phyloP scores from a whole-genome alignment of 1,140 invertebrate genomes.

The Battus philenor region DNA sequence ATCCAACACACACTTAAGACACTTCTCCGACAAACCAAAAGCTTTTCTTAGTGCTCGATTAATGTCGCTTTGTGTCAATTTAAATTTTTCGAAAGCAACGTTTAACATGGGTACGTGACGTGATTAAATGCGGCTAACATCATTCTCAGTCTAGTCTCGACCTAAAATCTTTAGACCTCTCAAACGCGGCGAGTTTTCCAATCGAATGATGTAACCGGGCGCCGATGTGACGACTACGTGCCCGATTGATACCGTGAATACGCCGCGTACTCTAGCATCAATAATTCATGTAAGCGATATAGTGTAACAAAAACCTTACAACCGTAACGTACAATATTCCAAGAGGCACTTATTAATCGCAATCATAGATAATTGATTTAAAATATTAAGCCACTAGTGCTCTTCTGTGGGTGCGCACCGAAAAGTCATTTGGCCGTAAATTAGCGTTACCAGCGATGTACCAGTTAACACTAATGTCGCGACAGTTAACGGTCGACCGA shows the following conservation, averaged over 20 bases:
- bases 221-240: constrained; percentile 44
- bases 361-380: constrained; percentile 2
- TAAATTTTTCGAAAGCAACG: constrained; percentile 61
- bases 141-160: constrained; percentile 48
- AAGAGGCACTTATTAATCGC: constrained; percentile 18
- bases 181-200: constrained; percentile 58
- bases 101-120: constrained; percentile 43
- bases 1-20: constrained; percentile 32
- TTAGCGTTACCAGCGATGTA: background rate
- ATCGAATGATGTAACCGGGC: constrained; percentile 62
- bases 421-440: background rate
- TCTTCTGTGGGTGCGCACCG: constrained; percentile 4
- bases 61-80: constrained; percentile 60
- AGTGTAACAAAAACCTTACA: constrained; percentile 27
- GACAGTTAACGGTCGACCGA: constrained; percentile 8
- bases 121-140: constrained; percentile 37
- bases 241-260: constrained; percentile 38
- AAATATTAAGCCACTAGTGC: background rate
- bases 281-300: constrained; percentile 30
- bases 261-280: constrained; percentile 29
- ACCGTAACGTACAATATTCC: constrained; percentile 5
- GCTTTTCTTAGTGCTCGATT: constrained; percentile 41
- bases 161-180: constrained; percentile 40
- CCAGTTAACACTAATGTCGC: constrained; percentile 8
- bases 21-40: constrained; percentile 26